A percentile compares a stretch with the other conserved stretches of the same genome.
phyloP scores from a whole-genome alignment of 2,797 vertebrate genomes.

The Tapirus indicus region DNA sequence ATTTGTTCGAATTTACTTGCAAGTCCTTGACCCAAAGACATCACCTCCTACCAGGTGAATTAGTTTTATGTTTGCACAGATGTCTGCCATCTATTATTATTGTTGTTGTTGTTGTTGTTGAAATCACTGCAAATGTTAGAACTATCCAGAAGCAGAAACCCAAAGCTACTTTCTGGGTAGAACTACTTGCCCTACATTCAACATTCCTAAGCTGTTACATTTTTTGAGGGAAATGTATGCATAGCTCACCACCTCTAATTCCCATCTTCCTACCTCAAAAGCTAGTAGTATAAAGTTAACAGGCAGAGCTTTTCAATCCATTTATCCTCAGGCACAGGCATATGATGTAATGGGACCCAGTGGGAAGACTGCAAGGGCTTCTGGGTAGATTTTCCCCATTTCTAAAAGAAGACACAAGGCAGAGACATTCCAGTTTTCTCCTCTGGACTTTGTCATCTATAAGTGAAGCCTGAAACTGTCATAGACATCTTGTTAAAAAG shows the following conservation, averaged over 20 bases:
- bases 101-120: neutral
- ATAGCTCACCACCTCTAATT: neutral
- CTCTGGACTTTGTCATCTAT: slow-evolving; percentile 46
- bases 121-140: slow-evolving; percentile 26
- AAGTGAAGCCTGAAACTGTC: slow-evolving; percentile 1
- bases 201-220: neutral
- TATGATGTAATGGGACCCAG: neutral
- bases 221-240: neutral
- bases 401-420: slow-evolving; percentile 33
- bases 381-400: neutral
- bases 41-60: neutral
- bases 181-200: neutral
- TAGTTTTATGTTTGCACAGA: neutral
- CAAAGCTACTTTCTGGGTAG: neutral
- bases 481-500: slow-evolving; percentile 29
- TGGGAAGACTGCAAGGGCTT: neutral
- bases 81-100: neutral
- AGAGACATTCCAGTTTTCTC: slow-evolving; percentile 30
- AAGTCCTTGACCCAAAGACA: neutral
- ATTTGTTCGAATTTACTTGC: slow-evolving; percentile 28
- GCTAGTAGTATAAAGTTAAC: neutral
- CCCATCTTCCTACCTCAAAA: neutral
- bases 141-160: neutral
- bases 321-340: neutral
- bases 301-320: neutral